Conservation (phyloP, 2,888 invertebrate species). For the Bellardia pandia region DNA sequence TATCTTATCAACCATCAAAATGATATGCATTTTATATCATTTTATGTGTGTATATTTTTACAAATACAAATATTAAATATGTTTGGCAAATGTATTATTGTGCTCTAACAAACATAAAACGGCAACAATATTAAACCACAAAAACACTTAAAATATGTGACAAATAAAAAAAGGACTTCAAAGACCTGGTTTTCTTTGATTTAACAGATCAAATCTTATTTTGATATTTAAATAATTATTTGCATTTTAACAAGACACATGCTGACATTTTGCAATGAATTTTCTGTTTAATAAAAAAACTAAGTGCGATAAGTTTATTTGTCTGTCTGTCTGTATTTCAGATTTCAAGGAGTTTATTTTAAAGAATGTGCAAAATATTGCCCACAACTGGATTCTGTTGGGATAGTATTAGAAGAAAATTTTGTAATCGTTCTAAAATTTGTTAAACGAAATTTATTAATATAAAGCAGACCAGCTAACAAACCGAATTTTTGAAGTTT, state of each 20-base stretch:
- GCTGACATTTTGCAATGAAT: constrained; percentile 11
- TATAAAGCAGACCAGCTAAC: too few species aligned
- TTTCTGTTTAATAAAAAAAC: background rate
- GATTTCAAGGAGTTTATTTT: background rate
- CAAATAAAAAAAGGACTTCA: constrained; percentile 39
- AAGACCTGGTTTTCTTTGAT: constrained; percentile 51
- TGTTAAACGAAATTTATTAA: too few species aligned
- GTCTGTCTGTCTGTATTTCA: background rate
- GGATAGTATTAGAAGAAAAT: background rate
- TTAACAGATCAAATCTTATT: constrained; percentile 26
- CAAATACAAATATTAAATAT: constrained; percentile 4
- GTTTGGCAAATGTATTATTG: constrained; percentile 32
- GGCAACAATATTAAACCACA: background rate
- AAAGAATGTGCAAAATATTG: background rate
- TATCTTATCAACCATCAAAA: constrained; percentile 65
- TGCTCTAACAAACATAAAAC: constrained; percentile 40
- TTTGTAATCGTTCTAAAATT: background rate
- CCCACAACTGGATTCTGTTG: background rate
- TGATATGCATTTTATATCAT: constrained; percentile 58
- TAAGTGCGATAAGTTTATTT: background rate
- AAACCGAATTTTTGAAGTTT: too few species aligned
- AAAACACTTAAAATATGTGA: constrained; percentile 30
- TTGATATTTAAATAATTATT: constrained; percentile 37
- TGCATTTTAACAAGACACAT: background rate
- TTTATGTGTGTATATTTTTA: constrained; percentile 3